Evolutionary conservation across 1,140 invertebrate species (phyloP), one percentile per base, ranked within the genome.

Genomic region (Hypsibius dujardini): DNA sequence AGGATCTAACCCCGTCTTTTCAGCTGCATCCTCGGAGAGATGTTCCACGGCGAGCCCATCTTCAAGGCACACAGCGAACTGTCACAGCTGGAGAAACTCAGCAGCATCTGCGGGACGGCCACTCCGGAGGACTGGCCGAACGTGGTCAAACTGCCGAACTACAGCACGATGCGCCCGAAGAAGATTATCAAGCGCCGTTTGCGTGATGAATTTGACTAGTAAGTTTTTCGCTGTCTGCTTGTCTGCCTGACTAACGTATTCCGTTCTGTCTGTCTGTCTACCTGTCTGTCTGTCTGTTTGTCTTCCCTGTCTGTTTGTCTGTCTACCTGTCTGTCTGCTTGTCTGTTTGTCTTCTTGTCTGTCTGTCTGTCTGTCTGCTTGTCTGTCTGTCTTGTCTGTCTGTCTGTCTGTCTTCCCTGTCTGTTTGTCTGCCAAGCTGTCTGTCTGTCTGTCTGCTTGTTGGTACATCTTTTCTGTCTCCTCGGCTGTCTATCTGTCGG

Each of bases 41-140:
- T 99, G 47, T 99, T 98, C 79, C 85, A 87, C 1, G 96, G 94
- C 77, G 90, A 92, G 76, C 95, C 96, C 2, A 84, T 99, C 46
- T 99, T 99, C 80, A 90, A 90, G 86, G 94, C 91, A 1, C 93
- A 90, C 78, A 84, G 87, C 59, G 96, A 99, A 82, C 85, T 94
- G 83, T 86, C 87, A 77, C 95, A 98, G 78, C 78, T 99, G 67
- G 95, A 98, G 78, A 86, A 89, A 75, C 99, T 99, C 76, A 92
- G 92, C 1, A 84, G 88, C 72, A 84, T 93, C 12, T 99, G 96
- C 81, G 96, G 96, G 1, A 93, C 93, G 1, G 95, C 95, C 0
- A 87, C 88, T 71, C 94, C 95, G 0, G 91, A 90, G n/a, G 90
- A 91, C 60, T 99, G 96, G 96, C 95, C 95, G 1, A 88, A 89